Evolutionary conservation across 2,888 invertebrate species (phyloP).

Genomic region (Phyllotreta cruciferae): DNA sequence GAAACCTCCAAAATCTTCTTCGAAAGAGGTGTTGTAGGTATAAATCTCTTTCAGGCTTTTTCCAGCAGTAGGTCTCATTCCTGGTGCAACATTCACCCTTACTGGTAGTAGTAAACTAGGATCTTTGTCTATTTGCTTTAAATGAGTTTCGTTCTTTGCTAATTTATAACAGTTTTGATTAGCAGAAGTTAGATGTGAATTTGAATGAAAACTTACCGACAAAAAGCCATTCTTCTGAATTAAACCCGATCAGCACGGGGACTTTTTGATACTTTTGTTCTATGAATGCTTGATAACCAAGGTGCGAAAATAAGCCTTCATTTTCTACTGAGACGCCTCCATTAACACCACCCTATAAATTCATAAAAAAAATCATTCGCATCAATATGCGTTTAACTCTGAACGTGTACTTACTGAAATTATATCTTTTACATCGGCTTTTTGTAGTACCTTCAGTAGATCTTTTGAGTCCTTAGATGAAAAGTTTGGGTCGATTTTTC

Average conservation of each 20-base stretch:
- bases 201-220: background rate
- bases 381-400: background rate
- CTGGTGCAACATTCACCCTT: conserved; percentile 21
- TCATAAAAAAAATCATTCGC: no score
- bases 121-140: conserved; percentile 14
- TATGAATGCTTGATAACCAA: conserved; percentile 26
- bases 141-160: background rate
- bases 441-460: conserved; percentile 25
- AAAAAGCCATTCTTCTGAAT: conserved; percentile 30
- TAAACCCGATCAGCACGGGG: conserved; percentile 32
- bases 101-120: conserved; percentile 15
- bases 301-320: conserved; percentile 22
- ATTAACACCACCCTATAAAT: conserved; percentile 4
- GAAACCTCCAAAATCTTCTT: conserved; percentile 15
- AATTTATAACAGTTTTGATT: background rate
- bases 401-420: conserved; percentile 23
- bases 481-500: conserved; percentile 24
- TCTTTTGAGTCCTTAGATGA: conserved; percentile 25
- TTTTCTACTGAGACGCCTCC: conserved; percentile 21
- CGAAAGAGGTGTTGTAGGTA: conserved; percentile 19
- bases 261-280: conserved; percentile 26
- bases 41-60: conserved; percentile 21
- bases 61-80: conserved; percentile 21
- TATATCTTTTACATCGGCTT: conserved; percentile 18
- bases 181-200: background rate